Percentiles rank a stretch among this genome's conserved stretches.
These are phyloP conservation scores for Troides helena DNA, from an alignment of 2,888 invertebrate species.

Conservation along the genomic window DNA sequence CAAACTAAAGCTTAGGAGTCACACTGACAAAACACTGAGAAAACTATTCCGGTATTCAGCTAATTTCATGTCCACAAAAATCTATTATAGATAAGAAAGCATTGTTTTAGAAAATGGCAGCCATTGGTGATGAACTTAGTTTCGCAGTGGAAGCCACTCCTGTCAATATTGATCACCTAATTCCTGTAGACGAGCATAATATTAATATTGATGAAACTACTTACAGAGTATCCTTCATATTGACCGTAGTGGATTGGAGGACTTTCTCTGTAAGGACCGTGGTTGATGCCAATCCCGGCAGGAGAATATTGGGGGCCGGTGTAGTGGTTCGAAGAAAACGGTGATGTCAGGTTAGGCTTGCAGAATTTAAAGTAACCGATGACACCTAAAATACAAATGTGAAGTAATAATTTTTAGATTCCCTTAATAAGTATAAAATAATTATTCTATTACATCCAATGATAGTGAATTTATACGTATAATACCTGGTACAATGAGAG, in stretches of 20 bases:
- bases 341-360: constrained; percentile 84
- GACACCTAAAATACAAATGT: constrained; percentile 70
- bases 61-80: no score
- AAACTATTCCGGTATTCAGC: no score
- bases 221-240: constrained; percentile 70
- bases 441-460: neutral
- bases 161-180: neutral
- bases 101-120: no score
- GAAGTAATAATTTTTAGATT: no score
- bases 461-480: neutral
- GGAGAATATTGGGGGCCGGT: constrained; percentile 86
- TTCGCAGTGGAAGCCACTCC: no score
- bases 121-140: no score
- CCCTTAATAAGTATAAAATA: no score
- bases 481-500: constrained; percentile 86
- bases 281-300: constrained; percentile 85
- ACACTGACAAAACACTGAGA: no score
- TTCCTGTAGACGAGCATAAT: neutral
- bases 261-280: constrained; percentile 78
- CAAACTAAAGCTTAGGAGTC: no score
- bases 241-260: constrained; percentile 59
- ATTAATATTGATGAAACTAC: constrained; percentile 35
- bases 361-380: constrained; percentile 93
- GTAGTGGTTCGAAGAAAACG: constrained; percentile 68
- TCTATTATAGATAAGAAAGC: no score